phyloP scores from a whole-genome alignment of 2,888 invertebrate genomes.

The Drosophila cognata region DNA sequence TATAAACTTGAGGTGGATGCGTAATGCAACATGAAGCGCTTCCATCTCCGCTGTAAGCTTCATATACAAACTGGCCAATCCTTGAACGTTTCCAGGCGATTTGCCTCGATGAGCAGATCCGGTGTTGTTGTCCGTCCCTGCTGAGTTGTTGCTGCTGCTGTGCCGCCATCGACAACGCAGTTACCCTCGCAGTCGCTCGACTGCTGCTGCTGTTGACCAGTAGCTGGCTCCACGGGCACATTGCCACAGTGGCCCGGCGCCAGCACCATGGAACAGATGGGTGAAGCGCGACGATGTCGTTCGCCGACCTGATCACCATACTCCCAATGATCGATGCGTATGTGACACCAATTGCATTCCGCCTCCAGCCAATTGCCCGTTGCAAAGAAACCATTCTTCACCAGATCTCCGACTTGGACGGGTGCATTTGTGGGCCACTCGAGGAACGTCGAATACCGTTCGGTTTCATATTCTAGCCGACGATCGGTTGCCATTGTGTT shows the following conservation, averaged over 20 bases:
- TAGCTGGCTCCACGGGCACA: constrained; percentile 85
- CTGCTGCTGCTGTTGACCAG: neutral
- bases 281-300: constrained; percentile 88
- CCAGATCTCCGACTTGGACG: constrained; percentile 57
- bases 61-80: constrained; percentile 89
- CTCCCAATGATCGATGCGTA: constrained; percentile 90
- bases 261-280: constrained; percentile 90
- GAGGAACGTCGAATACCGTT: constrained; percentile 54
- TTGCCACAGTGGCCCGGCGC: constrained; percentile 89
- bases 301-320: constrained; percentile 90
- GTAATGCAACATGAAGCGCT: neutral
- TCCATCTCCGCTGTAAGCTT: neutral
- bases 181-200: constrained; percentile 43
- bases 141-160: constrained; percentile 6
- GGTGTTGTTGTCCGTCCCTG: constrained; percentile 56
- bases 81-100: constrained; percentile 89
- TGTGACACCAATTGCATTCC: constrained; percentile 92
- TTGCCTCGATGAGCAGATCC: constrained; percentile 88
- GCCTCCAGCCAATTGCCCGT: constrained; percentile 89
- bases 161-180: constrained; percentile 56
- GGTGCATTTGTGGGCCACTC: constrained; percentile 68
- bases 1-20: neutral
- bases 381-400: constrained; percentile 90
- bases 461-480: constrained; percentile 59
- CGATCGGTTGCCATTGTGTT: constrained; percentile 51